phyloP scores from a whole-genome alignment of 1,140 invertebrate species.

The Zelostemma sp. region DNA sequence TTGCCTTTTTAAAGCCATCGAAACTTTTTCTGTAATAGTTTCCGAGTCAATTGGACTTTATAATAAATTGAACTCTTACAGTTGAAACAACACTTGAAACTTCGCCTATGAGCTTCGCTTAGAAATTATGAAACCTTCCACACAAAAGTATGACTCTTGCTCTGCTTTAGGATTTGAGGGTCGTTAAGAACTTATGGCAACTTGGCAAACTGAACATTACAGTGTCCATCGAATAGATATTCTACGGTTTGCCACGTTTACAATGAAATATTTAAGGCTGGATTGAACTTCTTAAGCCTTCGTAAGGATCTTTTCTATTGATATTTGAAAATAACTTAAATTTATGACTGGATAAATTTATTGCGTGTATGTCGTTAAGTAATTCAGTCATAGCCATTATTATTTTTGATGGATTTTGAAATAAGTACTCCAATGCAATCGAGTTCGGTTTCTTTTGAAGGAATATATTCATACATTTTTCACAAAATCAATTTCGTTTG shows the following conservation, averaged over 20 bases:
- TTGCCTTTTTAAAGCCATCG: background rate
- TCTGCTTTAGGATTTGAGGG: constrained; percentile 2
- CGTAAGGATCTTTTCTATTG: too few relatives aligned
- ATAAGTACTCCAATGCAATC: too few relatives aligned
- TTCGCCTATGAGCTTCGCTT: constrained; percentile 6
- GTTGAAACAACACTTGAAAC: constrained; percentile 12
- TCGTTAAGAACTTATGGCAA: constrained; percentile 10
- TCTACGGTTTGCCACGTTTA: background rate
- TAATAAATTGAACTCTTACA: constrained; percentile 7
- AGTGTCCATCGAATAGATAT: constrained; percentile 3
- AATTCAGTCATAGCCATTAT: too few relatives aligned
- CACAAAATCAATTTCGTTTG: too few relatives aligned
- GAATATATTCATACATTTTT: too few relatives aligned
- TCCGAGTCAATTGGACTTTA: background rate
- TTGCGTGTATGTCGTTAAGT: too few relatives aligned
- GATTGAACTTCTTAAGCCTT: background rate
- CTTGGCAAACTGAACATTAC: constrained; percentile 5
- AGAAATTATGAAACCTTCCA: constrained; percentile 4
- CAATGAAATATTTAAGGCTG: background rate
- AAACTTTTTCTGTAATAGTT: background rate
- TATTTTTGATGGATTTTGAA: too few relatives aligned
- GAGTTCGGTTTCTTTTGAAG: too few relatives aligned
- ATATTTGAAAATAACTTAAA: too few relatives aligned
- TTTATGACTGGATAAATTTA: too few relatives aligned
- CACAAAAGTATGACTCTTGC: constrained; percentile 8